Evolutionary conservation across 1,140 invertebrate genomes (phyloP).

Genomic region (Aphaenogaster floridana): DNA sequence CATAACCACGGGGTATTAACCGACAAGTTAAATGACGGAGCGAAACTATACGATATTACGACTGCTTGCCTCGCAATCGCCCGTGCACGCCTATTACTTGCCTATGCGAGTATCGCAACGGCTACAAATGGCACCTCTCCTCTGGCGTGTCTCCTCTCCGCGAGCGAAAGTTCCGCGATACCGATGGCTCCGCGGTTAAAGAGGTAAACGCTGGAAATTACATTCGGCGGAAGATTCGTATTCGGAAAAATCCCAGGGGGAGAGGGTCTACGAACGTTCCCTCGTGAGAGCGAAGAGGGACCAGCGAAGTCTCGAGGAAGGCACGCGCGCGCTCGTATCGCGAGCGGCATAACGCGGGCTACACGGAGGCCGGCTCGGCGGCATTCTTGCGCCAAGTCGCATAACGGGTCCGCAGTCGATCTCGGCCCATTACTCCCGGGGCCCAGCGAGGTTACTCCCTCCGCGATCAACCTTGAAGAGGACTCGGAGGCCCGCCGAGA

Average conservation of each 20-base stretch:
- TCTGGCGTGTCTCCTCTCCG: not conserved
- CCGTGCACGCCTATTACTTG: not conserved
- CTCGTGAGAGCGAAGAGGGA: constrained; percentile 8
- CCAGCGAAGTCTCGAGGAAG: constrained; percentile 23
- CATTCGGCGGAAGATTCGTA: not conserved
- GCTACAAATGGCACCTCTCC: not conserved
- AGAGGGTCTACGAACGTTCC: not conserved
- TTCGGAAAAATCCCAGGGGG: not conserved
- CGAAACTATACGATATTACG: constrained; percentile 19
- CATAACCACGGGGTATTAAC: constrained; percentile 39
- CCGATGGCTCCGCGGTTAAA: not conserved
- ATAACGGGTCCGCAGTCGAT: constrained; percentile 74
- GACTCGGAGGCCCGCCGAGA: constrained; percentile 34
- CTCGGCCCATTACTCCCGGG: constrained; percentile 66
- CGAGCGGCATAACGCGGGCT: constrained; percentile 68
- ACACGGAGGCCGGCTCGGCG: constrained; percentile 71
- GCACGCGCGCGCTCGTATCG: constrained; percentile 64
- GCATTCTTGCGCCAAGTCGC: constrained; percentile 75
- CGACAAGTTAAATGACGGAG: constrained; percentile 38
- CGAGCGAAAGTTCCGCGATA: not conserved
- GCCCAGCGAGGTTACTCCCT: constrained; percentile 64
- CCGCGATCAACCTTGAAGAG: constrained; percentile 68
- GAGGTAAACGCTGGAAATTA: not conserved
- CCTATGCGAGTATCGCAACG: not conserved
- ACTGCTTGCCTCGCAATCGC: not conserved